These are phyloP conservation scores for Hermaeophaga mercurialis DNA, from an alignment of 2,888 invertebrate genomes.

Conservation along the genomic window DNA sequence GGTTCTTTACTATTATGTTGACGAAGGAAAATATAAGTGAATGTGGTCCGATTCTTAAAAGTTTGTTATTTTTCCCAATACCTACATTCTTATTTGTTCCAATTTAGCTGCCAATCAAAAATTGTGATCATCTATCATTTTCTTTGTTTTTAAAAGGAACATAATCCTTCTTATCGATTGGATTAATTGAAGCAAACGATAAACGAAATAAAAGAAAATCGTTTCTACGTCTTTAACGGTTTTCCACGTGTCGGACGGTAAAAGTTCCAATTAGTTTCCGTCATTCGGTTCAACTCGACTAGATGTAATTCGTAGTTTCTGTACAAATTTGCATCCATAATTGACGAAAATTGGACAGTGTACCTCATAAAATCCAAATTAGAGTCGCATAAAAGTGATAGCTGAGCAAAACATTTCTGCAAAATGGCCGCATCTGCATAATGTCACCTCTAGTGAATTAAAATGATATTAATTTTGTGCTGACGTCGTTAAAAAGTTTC, in stretches of 20 bases:
- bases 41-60: too few relatives aligned
- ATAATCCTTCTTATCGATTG: too few relatives aligned
- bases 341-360: conserved; percentile 26
- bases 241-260: conserved; percentile 13
- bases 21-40: too few relatives aligned
- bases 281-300: conserved; percentile 15
- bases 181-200: too few relatives aligned
- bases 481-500: conserved; percentile 37
- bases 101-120: too few relatives aligned
- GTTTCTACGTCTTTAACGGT: too few relatives aligned
- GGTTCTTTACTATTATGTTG: too few relatives aligned
- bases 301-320: conserved; percentile 17
- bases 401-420: conserved; percentile 25
- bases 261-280: conserved; percentile 21
- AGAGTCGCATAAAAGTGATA: conserved; percentile 22
- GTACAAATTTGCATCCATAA: conserved; percentile 22
- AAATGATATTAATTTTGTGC: conserved; percentile 42
- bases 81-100: too few relatives aligned
- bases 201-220: too few relatives aligned
- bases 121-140: too few relatives aligned
- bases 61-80: too few relatives aligned
- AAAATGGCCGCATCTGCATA: conserved; percentile 29
- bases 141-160: too few relatives aligned
- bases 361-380: conserved; percentile 25
- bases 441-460: conserved; percentile 37